phyloP scores from a whole-genome alignment of 2,113 vertebrate genomes.

The Pipra filicauda region DNA sequence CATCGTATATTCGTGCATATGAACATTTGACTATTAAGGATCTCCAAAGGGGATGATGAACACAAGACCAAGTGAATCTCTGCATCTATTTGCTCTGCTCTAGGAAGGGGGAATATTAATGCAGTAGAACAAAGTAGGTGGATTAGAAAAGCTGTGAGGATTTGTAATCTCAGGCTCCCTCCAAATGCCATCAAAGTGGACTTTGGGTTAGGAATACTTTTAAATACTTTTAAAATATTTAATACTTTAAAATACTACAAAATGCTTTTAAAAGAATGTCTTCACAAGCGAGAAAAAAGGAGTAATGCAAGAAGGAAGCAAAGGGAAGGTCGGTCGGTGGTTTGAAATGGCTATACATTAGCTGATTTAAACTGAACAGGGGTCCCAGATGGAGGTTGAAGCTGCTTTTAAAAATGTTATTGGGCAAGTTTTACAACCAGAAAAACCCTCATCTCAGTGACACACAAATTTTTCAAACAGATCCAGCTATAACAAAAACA shows the following conservation, averaged over 20 bases:
- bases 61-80: background rate
- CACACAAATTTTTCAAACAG: rapidly evolving
- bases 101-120: background rate
- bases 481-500: background rate
- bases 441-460: background rate
- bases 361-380: background rate
- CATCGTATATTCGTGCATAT: background rate
- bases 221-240: background rate
- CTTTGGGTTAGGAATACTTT: background rate
- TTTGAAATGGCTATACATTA: background rate
- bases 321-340: background rate
- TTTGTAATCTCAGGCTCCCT: background rate
- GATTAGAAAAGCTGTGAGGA: background rate
- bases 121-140: background rate
- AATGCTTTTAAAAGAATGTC: background rate
- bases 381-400: background rate
- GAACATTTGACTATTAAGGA: background rate
- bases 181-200: background rate
- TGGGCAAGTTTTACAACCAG: background rate
- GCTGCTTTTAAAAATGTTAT: background rate
- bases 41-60: background rate
- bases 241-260: background rate
- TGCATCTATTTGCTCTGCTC: background rate
- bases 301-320: background rate
- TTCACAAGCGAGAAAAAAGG: background rate